phyloP scores from a whole-genome alignment of 2,113 vertebrate genomes.

The Syngnathoides biaculeatus region DNA sequence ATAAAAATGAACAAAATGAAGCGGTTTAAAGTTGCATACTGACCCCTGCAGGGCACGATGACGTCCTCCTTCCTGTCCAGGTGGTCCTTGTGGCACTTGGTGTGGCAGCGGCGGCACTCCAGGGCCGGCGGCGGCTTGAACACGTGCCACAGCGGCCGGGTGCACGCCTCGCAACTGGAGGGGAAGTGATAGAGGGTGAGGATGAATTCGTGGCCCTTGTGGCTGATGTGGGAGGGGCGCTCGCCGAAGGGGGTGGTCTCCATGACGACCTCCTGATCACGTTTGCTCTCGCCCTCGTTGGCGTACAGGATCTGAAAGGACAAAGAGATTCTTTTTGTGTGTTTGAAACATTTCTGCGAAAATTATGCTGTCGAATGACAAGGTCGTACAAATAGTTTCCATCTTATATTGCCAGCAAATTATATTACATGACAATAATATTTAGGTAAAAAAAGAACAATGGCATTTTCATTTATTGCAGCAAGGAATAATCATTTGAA shows the following conservation, averaged over 20 bases:
- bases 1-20: neutral
- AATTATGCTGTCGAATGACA: no score
- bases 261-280: conserved; percentile 81
- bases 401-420: no score
- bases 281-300: conserved; percentile 94
- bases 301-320: conserved; percentile 86
- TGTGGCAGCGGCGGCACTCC: conserved; percentile 92
- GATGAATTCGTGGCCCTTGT: conserved; percentile 97
- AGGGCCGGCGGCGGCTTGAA: conserved; percentile 93
- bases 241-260: conserved; percentile 76
- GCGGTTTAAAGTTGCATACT: conserved; percentile 13
- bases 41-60: conserved; percentile 91
- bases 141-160: conserved; percentile 90
- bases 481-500: no score
- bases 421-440: no score
- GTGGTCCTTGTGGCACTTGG: conserved; percentile 96
- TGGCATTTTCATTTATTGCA: no score
- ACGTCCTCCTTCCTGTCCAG: conserved; percentile 92
- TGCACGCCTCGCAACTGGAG: conserved; percentile 90
- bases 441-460: neutral
- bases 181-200: conserved; percentile 96
- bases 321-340: neutral
- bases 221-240: conserved; percentile 84
- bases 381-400: no score
- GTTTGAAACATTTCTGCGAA: no score